Base-by-base conservation (phyloP, 2,888 invertebrate genomes). In the Ochropacha duplaris region DNA sequence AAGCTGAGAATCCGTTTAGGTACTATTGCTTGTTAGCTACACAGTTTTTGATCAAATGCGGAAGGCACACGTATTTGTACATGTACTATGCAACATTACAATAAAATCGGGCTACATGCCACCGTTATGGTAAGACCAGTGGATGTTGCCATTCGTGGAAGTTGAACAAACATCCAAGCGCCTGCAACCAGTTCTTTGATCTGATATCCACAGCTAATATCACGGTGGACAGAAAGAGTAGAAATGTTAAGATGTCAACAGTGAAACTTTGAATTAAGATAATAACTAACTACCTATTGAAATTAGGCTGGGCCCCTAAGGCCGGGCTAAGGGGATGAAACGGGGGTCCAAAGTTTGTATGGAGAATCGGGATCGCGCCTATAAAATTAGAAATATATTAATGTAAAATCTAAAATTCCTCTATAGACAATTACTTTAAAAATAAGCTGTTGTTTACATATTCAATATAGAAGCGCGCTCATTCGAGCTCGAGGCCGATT, bases 111-210 rank as follows among this genome's bases (percentile, higher is more conserved):
- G 39, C 49, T 51, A 55, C 56, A 59, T 62, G 54, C 51, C 51
- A 39, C 19, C 22, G 19, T 57, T 62, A 66, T 60, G 68, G 68
- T 52, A 57, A 66, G 65, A 65, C 68, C 22, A 58, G 62, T 59
- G 60, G 62, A 61, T 52, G 57, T 61, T 57, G 55, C 66, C 68
- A 49, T 67, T 31, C 55, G 44, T 22, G 67, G 69, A 36, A 62
- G 50, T 54, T 26, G 51, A 24, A 26, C 54, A 51, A 24, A 49
- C 26, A 26, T 22, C 24, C 9, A 26, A 26, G 24, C 26, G 54
- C 50, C 56, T 56, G 49, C 50, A 59, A 71, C 66, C 50, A 66
- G 62, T 71, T 69, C 62, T 71, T 65, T 63, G 58, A 64, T 61
- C 55, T 60, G 56, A 50, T 60, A 56, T 12, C 31, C 1, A 12